These are phyloP conservation scores for Stegophylla sp. DNA, from an alignment of 2,888 invertebrate genomes.

Conservation along the genomic window DNA sequence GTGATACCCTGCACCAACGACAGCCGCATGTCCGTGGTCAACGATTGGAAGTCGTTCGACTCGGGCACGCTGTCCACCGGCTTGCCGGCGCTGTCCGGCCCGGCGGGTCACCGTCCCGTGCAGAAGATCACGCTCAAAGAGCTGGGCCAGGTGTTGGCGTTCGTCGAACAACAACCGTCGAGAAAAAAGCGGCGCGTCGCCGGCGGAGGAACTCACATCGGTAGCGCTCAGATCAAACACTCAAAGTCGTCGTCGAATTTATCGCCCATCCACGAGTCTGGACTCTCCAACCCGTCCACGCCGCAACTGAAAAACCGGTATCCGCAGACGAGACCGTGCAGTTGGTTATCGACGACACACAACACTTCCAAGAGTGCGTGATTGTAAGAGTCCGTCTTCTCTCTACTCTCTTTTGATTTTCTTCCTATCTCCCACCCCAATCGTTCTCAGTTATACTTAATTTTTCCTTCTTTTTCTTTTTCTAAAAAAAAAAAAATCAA, in stretches of 20 bases:
- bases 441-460: too few relatives aligned
- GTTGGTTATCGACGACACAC: slow-evolving; percentile 57
- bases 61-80: slow-evolving; percentile 61
- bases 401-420: neutral
- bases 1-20: slow-evolving; percentile 49
- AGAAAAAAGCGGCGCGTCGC: neutral
- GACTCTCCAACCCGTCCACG: slow-evolving; percentile 70
- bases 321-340: slow-evolving; percentile 49
- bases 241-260: slow-evolving; percentile 67
- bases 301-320: slow-evolving; percentile 62
- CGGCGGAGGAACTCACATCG: slow-evolving; percentile 47
- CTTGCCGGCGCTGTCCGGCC: slow-evolving; percentile 67
- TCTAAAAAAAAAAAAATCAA: neutral
- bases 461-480: neutral
- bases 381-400: neutral
- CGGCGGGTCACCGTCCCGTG: slow-evolving; percentile 66
- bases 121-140: slow-evolving; percentile 68
- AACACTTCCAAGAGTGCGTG: slow-evolving; percentile 37
- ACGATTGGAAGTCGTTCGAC: slow-evolving; percentile 60
- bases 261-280: slow-evolving; percentile 76
- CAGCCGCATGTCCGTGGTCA: slow-evolving; percentile 51
- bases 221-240: slow-evolving; percentile 63
- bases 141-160: slow-evolving; percentile 69
- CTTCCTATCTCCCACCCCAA: too few relatives aligned
- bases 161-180: slow-evolving; percentile 49